phyloP scores from a whole-genome alignment of 2,797 vertebrate genomes.

The Pipistrellus nathusii region DNA sequence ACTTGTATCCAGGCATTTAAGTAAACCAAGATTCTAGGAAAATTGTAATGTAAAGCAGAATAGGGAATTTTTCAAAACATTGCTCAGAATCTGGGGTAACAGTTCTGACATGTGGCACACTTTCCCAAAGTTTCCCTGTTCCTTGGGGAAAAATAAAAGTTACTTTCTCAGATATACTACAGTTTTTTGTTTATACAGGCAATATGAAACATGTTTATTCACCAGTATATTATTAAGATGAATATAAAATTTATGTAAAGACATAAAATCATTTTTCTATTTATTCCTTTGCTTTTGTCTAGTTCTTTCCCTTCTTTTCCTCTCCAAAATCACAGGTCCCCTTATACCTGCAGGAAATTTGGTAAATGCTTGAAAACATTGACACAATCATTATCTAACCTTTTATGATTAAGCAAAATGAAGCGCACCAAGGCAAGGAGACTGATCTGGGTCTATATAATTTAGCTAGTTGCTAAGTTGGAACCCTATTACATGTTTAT shows the following conservation, averaged over 20 bases:
- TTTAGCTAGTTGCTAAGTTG: background rate
- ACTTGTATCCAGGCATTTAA: background rate
- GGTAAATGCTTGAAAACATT: background rate
- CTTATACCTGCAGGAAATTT: background rate
- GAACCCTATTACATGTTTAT: background rate
- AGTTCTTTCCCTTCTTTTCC: background rate
- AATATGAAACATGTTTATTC: background rate
- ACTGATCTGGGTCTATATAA: background rate
- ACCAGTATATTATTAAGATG: background rate
- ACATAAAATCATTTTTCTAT: background rate
- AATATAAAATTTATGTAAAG: constrained; percentile 3
- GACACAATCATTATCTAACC: background rate
- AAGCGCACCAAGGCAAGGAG: background rate
- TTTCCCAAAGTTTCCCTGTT: background rate
- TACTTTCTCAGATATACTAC: background rate
- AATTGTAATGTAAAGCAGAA: background rate
- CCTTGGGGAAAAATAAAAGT: too few relatives aligned
- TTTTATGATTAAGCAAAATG: background rate
- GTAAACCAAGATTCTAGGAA: background rate
- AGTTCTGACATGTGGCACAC: background rate
- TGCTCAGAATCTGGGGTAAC: background rate
- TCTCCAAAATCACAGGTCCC: background rate
- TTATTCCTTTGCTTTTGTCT: background rate
- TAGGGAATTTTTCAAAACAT: background rate
- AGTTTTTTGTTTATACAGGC: background rate